These are phyloP conservation scores for Megaptera novaeangliae DNA, from an alignment of 2,113 vertebrate genomes.

Conservation along the genomic window DNA sequence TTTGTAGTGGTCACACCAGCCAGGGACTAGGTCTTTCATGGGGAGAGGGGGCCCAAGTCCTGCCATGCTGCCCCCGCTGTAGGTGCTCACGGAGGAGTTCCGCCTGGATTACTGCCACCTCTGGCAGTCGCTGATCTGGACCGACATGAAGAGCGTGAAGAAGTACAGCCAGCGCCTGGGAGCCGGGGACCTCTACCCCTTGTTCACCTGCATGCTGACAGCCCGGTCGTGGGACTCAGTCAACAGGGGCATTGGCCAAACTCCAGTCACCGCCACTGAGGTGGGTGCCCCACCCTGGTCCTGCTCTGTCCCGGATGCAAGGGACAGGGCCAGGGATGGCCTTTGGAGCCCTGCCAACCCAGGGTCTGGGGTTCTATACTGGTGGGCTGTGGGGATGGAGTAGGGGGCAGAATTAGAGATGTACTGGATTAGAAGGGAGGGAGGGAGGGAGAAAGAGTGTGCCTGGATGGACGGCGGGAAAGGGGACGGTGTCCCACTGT, in stretches of 20 bases:
- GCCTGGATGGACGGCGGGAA: not conserved
- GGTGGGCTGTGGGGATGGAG: not conserved
- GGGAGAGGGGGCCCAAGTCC: not conserved
- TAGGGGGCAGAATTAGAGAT: not conserved
- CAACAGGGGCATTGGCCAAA: constrained; percentile 88
- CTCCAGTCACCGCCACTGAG: constrained; percentile 87
- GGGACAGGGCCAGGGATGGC: not conserved
- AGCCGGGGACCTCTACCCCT: constrained; percentile 91
- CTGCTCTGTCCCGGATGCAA: not conserved
- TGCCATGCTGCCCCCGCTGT: not conserved
- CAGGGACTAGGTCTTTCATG: not conserved
- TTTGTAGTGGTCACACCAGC: not conserved
- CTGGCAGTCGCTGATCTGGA: constrained; percentile 94
- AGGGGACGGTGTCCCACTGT: rapidly evolving
- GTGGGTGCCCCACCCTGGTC: constrained; percentile 74
- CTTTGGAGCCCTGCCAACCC: not conserved
- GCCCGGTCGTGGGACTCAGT: constrained; percentile 94
- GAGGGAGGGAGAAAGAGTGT: not conserved
- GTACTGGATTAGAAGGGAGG: not conserved
- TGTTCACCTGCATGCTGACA: constrained; percentile 95
- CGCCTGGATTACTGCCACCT: constrained; percentile 93
- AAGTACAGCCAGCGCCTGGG: constrained; percentile 90
- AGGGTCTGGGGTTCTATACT: not conserved
- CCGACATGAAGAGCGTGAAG: constrained; percentile 88
- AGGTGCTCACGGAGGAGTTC: constrained; percentile 91